Base-by-base conservation (phyloP, 2,888 invertebrate genomes). In the Xylota sylvarum region DNA sequence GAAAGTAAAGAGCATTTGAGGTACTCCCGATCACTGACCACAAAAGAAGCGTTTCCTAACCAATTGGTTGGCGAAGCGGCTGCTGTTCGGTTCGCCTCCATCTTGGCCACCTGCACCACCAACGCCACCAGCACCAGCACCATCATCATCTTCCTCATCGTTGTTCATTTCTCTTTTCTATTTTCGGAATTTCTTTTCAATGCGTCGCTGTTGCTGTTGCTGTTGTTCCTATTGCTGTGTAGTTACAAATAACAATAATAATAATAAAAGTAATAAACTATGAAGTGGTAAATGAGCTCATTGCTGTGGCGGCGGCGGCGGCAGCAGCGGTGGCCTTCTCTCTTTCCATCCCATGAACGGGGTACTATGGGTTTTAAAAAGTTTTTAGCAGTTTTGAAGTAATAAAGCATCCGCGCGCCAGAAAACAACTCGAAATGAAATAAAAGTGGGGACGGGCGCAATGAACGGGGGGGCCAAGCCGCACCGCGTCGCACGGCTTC, bases 1-100 rank as follows among this genome's bases (percentile, higher is more conserved):
- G 86, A 86, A 86, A 86, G 86, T 86, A 86, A 86, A 81, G 77
- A 81, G 85, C 82, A 46, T 56, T 81, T 72, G 46, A 82, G 81
- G 73, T 77, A 82, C 82, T 77, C 77, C 72, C 77, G 81, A 86
- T 86, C 81, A 50, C 67, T 86, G 81, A 86, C 86, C 86, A 82
- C 81, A 81, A 77, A 86, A 72, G 77, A 77, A 82, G 72, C 46
- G 76, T 77, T 77, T 81, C 76, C 76, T 56, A 78, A 83, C 82
- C 77, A 82, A 82, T 80, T 80, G 74, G n/a, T n/a, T n/a, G n/a
- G n/a, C n/a, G n/a, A n/a, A n/a, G n/a, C n/a, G n/a, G 43, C 46
- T 56, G 50, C 27, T 19, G 58, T 43, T 27, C 37, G 10, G 80
- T 52, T 14, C 19, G 37, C 56, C 72, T 65, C 79, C 79, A 70